Evolutionary conservation across 2,113 vertebrate genomes (phyloP).

Genomic region (Semnornis frantzii): DNA sequence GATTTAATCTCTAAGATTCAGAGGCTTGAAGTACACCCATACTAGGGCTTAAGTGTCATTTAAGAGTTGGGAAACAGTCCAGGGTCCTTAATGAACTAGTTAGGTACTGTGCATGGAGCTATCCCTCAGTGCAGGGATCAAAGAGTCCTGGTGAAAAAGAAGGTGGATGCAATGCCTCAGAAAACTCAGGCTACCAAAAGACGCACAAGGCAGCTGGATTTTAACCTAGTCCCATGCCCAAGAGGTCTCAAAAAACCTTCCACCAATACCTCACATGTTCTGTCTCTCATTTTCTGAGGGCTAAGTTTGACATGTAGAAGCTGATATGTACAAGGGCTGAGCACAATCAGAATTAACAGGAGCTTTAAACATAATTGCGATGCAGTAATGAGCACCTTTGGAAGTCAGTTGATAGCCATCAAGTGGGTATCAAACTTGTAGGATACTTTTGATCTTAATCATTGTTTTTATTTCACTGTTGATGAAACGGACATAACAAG

Average conservation of each 20-base stretch:
- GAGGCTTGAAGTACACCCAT: neutral
- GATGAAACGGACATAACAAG: neutral
- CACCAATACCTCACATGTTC: neutral
- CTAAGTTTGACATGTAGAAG: neutral
- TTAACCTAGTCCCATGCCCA: neutral
- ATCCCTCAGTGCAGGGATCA: neutral
- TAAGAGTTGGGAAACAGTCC: neutral
- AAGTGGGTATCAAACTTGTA: neutral
- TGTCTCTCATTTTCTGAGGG: neutral
- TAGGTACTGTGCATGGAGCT: neutral
- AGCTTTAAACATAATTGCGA: neutral
- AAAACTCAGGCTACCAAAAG: neutral
- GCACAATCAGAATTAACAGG: neutral
- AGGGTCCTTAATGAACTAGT: neutral
- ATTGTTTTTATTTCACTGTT: neutral
- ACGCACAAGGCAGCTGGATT: neutral
- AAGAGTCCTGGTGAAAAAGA: neutral
- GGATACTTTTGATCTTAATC: neutral
- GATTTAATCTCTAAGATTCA: neutral
- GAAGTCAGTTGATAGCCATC: neutral
- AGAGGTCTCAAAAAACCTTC: neutral
- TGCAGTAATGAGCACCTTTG: neutral
- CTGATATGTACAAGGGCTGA: neutral
- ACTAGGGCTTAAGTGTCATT: neutral
- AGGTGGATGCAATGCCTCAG: fast-evolving